Evolutionary conservation across 2,113 vertebrate species (phyloP).

Genomic region (Marmota flaviventris): DNA sequence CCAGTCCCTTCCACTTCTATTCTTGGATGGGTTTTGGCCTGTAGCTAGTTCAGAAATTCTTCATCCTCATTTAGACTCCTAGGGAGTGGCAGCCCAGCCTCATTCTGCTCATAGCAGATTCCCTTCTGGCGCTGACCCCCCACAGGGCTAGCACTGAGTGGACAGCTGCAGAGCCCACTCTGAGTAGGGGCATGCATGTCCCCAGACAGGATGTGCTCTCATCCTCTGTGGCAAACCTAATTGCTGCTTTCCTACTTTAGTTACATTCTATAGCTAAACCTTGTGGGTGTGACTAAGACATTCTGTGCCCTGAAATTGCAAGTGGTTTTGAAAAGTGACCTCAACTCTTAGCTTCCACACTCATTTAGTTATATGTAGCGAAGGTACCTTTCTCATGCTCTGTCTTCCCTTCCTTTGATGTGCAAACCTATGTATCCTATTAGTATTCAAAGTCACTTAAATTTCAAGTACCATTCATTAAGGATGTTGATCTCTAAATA

Average conservation of each 20-base stretch:
- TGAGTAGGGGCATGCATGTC: not conserved
- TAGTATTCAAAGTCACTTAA: constrained; percentile 11
- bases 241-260: constrained; percentile 58
- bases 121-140: not conserved
- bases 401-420: not conserved
- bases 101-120: constrained; percentile 76
- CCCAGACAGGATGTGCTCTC: constrained; percentile 7
- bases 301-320: constrained; percentile 43
- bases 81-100: constrained; percentile 79
- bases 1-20: constrained; percentile 57
- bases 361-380: not conserved
- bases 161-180: constrained; percentile 76
- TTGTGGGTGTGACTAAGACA: constrained; percentile 11
- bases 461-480: constrained; percentile 36
- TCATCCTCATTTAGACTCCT: constrained; percentile 72
- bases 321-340: constrained; percentile 68
- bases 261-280: constrained; percentile 57
- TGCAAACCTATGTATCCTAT: not conserved
- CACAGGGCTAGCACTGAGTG: not conserved
- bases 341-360: not conserved
- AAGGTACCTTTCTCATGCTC: constrained; percentile 4
- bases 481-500: constrained; percentile 31
- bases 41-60: constrained; percentile 67
- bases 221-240: constrained; percentile 42
- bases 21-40: constrained; percentile 53